phyloP scores from a whole-genome alignment of 2,797 vertebrate species.

The Gephyroberyx darwinii region DNA sequence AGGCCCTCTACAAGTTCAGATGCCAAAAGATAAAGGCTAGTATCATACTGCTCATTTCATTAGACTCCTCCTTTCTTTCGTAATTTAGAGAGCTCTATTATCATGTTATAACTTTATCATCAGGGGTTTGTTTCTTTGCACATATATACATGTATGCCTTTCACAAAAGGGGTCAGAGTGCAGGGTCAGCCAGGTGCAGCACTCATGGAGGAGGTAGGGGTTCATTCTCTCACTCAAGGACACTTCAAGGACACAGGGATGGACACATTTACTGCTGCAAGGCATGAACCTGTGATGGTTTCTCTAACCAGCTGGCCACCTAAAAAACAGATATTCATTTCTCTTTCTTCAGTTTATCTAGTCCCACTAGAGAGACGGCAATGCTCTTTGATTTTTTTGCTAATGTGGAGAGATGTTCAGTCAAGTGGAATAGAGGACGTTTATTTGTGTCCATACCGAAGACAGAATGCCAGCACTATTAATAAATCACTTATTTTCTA shows the following conservation, averaged over 20 bases:
- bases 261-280: no score
- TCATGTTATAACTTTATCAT: conserved; percentile 22
- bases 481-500: not conserved
- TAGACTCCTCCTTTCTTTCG: conserved; percentile 30
- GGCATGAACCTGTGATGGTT: no score
- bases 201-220: no score
- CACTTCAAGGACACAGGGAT: no score
- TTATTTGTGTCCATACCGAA: not conserved
- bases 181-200: no score
- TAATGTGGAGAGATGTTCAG: not conserved
- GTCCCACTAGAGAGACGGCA: not conserved
- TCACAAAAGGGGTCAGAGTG: no score
- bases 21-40: conserved; percentile 36
- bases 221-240: no score
- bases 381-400: not conserved
- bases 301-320: no score
- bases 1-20: conserved; percentile 31
- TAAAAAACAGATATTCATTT: not conserved
- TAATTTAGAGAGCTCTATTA: conserved; percentile 21
- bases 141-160: not conserved
- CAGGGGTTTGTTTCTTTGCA: conserved; percentile 5
- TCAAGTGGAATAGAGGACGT: not conserved
- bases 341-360: not conserved
- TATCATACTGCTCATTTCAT: conserved; percentile 36
- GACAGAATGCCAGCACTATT: not conserved